Conservation (phyloP, 2,888 invertebrate species). For the Onthophagus sagittarius region DNA sequence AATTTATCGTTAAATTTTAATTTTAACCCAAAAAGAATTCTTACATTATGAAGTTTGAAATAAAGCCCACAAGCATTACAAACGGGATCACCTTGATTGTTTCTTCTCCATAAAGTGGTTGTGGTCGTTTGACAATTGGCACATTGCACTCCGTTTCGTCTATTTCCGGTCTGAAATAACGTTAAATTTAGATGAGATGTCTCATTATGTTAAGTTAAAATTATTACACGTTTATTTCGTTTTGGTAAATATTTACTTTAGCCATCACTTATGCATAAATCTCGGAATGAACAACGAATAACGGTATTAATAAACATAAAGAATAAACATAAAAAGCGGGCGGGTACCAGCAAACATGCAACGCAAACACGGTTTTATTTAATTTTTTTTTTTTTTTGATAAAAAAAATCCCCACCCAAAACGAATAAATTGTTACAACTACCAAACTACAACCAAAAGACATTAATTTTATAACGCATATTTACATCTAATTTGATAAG, state of each 20-base stretch:
- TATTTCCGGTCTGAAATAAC: slow-evolving; percentile 31
- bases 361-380: neutral
- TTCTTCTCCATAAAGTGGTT: slow-evolving; percentile 96
- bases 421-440: too few species aligned
- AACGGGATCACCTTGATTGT: slow-evolving; percentile 96
- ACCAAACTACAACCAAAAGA: too few species aligned
- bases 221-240: too few species aligned
- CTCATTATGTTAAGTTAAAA: too few species aligned
- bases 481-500: too few species aligned
- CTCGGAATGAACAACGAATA: neutral
- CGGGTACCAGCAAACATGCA: neutral
- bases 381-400: neutral
- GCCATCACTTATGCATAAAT: neutral
- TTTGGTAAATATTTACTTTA: neutral
- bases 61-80: slow-evolving; percentile 95
- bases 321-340: neutral
- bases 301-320: neutral
- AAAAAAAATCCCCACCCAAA: neutral
- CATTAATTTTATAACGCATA: too few species aligned
- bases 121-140: slow-evolving; percentile 94
- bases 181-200: too few species aligned
- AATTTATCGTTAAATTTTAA: neutral
- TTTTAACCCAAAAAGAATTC: slow-evolving; percentile 30
- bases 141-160: slow-evolving; percentile 78
- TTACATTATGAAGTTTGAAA: slow-evolving; percentile 79